Percentiles rank a stretch among this genome's conserved stretches.
These are phyloP conservation scores for Porites lutea DNA, from an alignment of 64 coral and sea anemone genomes.

Conservation along the genomic window DNA sequence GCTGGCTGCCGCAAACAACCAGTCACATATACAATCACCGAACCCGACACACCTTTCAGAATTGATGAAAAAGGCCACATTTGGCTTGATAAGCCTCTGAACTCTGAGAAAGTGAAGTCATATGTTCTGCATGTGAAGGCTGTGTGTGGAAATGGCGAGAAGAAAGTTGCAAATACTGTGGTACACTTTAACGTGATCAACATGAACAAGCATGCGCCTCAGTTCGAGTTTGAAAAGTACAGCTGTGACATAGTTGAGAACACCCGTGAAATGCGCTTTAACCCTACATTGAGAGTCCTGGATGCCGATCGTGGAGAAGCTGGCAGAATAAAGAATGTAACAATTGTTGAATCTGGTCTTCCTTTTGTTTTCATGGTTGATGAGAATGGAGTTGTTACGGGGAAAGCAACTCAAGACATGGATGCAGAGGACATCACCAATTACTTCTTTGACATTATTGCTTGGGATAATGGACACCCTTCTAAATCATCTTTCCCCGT, in stretches of 20 bases:
- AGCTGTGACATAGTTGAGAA: slow-evolving; percentile 85
- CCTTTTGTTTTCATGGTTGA: slow-evolving; percentile 81
- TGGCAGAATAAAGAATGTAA: slow-evolving; percentile 73
- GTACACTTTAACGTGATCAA: slow-evolving; percentile 81
- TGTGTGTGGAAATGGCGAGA: slow-evolving; percentile 35
- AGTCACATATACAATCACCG: slow-evolving; percentile 65
- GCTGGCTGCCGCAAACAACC: slow-evolving; percentile 59
- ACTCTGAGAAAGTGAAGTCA: slow-evolving; percentile 56
- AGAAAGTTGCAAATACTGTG: slow-evolving; percentile 44
- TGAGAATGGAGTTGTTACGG: slow-evolving; percentile 70
- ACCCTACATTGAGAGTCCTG: slow-evolving; percentile 61
- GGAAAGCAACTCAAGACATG: slow-evolving; percentile 68
- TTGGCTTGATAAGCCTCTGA: slow-evolving; percentile 65
- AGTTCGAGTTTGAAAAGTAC: slow-evolving; percentile 74
- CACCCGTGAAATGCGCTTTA: slow-evolving; percentile 61
- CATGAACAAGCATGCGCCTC: slow-evolving; percentile 89
- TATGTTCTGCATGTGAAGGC: slow-evolving; percentile 72
- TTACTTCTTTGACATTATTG: slow-evolving; percentile 90
- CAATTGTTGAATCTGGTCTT: slow-evolving; percentile 72
- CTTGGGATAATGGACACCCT: slow-evolving; percentile 77
- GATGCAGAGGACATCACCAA: slow-evolving; percentile 78
- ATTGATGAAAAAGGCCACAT: slow-evolving; percentile 87
- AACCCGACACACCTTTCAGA: slow-evolving; percentile 63
- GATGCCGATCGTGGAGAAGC: slow-evolving; percentile 80
- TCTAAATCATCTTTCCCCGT: slow-evolving; percentile 65